These are phyloP conservation scores for Epirrhoe tristata DNA, from an alignment of 2,888 invertebrate genomes.

Conservation along the genomic window DNA sequence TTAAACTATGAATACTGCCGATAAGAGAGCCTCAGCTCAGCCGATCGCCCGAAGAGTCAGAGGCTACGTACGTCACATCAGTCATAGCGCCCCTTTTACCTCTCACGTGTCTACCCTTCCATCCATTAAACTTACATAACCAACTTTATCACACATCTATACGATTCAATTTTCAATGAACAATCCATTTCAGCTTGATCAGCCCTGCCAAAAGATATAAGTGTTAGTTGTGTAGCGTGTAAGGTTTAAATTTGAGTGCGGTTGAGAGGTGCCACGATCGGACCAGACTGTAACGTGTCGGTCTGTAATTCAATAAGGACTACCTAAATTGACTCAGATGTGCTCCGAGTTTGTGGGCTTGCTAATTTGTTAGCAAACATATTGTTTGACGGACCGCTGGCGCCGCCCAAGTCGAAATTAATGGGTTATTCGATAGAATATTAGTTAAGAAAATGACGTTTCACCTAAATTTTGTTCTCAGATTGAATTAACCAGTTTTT, in stretches of 20 bases:
- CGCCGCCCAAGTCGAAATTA: constrained; percentile 21
- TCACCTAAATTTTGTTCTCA: neutral
- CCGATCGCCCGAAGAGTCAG: constrained; percentile 71
- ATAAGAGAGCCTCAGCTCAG: constrained; percentile 52
- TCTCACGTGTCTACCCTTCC: constrained; percentile 63
- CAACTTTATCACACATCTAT: constrained; percentile 37
- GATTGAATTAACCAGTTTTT: too few species aligned
- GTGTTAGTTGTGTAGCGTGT: neutral
- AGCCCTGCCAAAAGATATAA: constrained; percentile 27
- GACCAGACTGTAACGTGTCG: constrained; percentile 73
- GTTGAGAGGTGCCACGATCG: constrained; percentile 45
- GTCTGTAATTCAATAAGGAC: constrained; percentile 82
- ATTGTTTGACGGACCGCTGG: constrained; percentile 70
- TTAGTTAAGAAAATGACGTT: constrained; percentile 5
- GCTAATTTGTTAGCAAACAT: constrained; percentile 80
- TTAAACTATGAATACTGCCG: constrained; percentile 59
- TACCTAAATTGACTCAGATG: constrained; percentile 81
- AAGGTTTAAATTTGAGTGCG: constrained; percentile 41
- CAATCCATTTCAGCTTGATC: neutral
- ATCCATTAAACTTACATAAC: constrained; percentile 47
- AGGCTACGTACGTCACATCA: constrained; percentile 78
- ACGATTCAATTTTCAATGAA: constrained; percentile 35
- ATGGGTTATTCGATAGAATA: constrained; percentile 13
- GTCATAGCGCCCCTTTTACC: constrained; percentile 72
- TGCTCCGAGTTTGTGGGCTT: constrained; percentile 71